phyloP scores from a whole-genome alignment of 2,888 invertebrate species.

The Cheilosia pagana region DNA sequence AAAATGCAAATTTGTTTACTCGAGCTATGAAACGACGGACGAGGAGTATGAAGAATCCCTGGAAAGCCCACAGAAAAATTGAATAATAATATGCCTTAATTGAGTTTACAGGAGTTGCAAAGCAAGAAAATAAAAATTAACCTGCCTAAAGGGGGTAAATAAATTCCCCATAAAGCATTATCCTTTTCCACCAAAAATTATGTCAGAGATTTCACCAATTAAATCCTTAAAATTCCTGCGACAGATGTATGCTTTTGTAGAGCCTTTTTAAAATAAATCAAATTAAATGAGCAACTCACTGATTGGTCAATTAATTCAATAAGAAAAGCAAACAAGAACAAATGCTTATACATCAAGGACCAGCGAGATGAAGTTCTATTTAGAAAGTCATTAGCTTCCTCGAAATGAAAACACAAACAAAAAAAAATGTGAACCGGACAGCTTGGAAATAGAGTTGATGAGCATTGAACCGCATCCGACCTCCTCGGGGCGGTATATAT shows the following conservation, averaged over 20 bases:
- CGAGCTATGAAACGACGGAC: not conserved
- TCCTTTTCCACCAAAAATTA: not conserved
- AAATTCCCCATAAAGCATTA: not conserved
- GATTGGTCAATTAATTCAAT: not conserved
- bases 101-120: not conserved
- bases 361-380: conserved; percentile 1
- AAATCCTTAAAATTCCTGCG: too few species aligned
- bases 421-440: not conserved
- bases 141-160: not conserved
- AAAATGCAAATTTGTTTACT: not conserved
- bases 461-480: not conserved
- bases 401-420: not conserved
- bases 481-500: not conserved
- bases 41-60: not conserved
- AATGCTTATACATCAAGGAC: not conserved
- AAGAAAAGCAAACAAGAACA: not conserved
- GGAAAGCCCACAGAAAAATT: not conserved
- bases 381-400: conserved; percentile 5
- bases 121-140: not conserved
- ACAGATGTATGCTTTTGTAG: too few species aligned
- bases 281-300: too few species aligned
- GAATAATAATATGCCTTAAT: not conserved
- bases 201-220: not conserved
- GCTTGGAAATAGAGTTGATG: not conserved
- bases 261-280: too few species aligned